Evolutionary conservation across 2,797 vertebrate genomes (phyloP).

Genomic region (Myotis findleyi): DNA sequence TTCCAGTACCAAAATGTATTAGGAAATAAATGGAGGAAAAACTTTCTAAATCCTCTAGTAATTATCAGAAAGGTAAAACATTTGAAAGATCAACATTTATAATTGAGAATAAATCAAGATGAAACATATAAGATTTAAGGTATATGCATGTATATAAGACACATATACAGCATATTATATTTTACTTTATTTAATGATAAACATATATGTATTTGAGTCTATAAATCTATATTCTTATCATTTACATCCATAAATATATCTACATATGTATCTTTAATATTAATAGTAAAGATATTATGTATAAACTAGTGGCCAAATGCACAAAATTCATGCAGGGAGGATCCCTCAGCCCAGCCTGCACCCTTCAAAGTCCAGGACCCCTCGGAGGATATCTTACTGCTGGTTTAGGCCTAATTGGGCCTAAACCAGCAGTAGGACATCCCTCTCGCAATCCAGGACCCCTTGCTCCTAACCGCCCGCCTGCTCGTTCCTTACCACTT

Average conservation of each 20-base stretch:
- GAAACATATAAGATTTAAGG: not conserved
- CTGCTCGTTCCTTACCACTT: too few relatives aligned
- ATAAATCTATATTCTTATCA: not conserved
- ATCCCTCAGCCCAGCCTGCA: too few relatives aligned
- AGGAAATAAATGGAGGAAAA: not conserved
- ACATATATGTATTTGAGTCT: not conserved
- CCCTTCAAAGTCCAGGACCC: too few relatives aligned
- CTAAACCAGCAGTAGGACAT: too few relatives aligned
- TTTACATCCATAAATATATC: not conserved
- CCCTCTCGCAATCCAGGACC: too few relatives aligned
- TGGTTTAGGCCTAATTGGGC: too few relatives aligned
- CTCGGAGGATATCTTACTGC: too few relatives aligned
- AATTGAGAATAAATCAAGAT: not conserved
- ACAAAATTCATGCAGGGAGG: too few relatives aligned
- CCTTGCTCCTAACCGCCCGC: too few relatives aligned
- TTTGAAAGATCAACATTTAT: not conserved
- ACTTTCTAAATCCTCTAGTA: not conserved
- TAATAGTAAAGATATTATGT: not conserved
- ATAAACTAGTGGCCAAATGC: too few relatives aligned
- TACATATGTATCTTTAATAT: not conserved
- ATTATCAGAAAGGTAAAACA: not conserved
- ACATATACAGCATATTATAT: not conserved
- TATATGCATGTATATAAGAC: not conserved
- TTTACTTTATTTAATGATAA: constrained; percentile 7
- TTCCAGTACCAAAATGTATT: not conserved